phyloP scores from a whole-genome alignment of 23 tunicate species.

The Phallusia fumigata region DNA sequence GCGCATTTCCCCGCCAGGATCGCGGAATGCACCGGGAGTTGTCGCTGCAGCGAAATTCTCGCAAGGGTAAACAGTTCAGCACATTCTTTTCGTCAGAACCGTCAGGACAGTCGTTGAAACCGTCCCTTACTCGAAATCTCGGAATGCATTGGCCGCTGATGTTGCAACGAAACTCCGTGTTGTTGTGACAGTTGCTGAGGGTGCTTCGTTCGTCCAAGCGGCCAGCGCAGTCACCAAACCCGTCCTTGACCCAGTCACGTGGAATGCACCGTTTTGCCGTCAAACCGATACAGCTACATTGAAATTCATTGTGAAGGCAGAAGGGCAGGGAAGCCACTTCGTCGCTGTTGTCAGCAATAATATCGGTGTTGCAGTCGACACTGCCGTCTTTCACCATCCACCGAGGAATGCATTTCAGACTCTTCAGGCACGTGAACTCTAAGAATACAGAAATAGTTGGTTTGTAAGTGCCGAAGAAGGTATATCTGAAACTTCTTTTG shows the following conservation, averaged over 20 bases:
- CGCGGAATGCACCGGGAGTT: constrained; percentile 5
- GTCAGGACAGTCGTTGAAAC: background rate
- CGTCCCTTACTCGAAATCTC: background rate
- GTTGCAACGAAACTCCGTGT: background rate
- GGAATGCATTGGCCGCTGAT: background rate
- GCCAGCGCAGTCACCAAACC: background rate
- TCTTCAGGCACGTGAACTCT: background rate
- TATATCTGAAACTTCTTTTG: too few relatives aligned
- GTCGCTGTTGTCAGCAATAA: background rate
- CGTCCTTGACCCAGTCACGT: background rate
- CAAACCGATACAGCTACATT: background rate
- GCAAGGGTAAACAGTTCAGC: background rate
- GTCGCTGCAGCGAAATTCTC: background rate
- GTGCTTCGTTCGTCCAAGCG: background rate
- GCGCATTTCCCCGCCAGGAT: background rate
- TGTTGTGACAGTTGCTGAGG: background rate
- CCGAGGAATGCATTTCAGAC: background rate
- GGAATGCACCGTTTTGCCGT: background rate
- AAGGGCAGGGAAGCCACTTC: background rate
- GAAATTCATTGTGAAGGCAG: background rate
- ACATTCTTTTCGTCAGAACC: background rate
- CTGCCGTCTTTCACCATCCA: background rate
- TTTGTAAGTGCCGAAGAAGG: too few relatives aligned
- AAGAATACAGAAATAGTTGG: too few relatives aligned
- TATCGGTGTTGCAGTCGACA: background rate